Base-by-base conservation (phyloP, 2,797 vertebrate genomes). In the Natrix natrix region DNA sequence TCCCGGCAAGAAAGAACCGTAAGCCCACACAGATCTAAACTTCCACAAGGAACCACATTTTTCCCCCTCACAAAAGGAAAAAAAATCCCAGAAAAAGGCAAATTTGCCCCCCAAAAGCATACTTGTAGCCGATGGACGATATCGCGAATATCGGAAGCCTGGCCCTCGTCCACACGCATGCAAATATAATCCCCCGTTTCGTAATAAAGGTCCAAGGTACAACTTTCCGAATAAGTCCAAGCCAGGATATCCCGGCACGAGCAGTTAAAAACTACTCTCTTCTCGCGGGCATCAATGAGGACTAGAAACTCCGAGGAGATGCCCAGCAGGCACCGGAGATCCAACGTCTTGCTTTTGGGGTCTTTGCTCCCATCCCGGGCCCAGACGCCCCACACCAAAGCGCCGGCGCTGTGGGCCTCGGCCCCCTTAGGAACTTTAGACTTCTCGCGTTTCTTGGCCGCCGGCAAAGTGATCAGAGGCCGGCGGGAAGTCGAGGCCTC, bases 121-220 rank as follows among this genome's bases (percentile, higher is more conserved):
- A 99, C 99, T 99, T 99, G 98, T 57, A 99, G 97, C 93, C 99
- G 98, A 93, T 98, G 98, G 94, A 99, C 98, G 93, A 99, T 98
- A 95, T 99, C 98, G 43, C 97, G 97, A 89, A 99, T 98, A 10
- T 99, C 98, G 16, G 99, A 98, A 0, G 96, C 97, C 66, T 98
- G 98, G 91, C 55, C 97, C 61, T 98, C 98, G 87, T 95, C 96
- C 94, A 98, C 97, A 6, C 97, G 97, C 95, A 98, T 96, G 0
- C 97, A 98, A 94, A 98, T 97, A 0, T 98, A 98, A 89, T 99
- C 98, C 28, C 99, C 99, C 0, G 97, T 98, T 95, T 98, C 98
- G 0, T 99, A 98, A 97, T 98, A 99, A 92, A 99, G 98, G 94
- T 99, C 98, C 92, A 99, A 97, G 52, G 96, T 97, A 59, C 93